Conservation (phyloP, 1,140 invertebrate genomes). For the Rhynchophorus ferrugineus region DNA sequence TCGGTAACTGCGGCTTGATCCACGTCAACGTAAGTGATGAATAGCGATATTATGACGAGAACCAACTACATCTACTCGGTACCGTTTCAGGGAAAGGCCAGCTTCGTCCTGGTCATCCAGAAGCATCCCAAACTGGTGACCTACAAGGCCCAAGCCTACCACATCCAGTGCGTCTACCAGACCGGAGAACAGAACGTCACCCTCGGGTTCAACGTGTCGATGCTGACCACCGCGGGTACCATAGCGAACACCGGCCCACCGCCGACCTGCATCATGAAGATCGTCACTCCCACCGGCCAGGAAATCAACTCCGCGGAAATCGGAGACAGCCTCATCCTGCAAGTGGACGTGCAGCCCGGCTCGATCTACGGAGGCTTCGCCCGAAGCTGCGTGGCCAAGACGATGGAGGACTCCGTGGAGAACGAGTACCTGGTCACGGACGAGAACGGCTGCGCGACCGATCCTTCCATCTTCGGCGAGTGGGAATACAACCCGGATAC, state of each 20-base stretch:
- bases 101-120: constrained; percentile 87
- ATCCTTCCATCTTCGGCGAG: constrained; percentile 86
- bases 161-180: constrained; percentile 90
- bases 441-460: constrained; percentile 88
- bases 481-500: constrained; percentile 83
- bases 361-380: constrained; percentile 93
- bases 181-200: constrained; percentile 91
- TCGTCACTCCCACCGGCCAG: constrained; percentile 77
- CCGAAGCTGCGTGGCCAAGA: constrained; percentile 85
- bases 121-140: constrained; percentile 94
- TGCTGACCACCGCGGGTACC: constrained; percentile 89
- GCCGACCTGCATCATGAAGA: constrained; percentile 86
- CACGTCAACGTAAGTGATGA: constrained; percentile 72
- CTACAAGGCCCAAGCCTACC: constrained; percentile 88
- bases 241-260: constrained; percentile 92
- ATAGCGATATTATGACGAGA: not conserved
- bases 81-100: constrained; percentile 75
- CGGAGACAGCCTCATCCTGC: constrained; percentile 81
- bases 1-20: constrained; percentile 84
- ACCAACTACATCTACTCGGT: no score
- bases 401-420: constrained; percentile 80
- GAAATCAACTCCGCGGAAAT: constrained; percentile 88
- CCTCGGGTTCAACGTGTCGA: constrained; percentile 88
- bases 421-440: constrained; percentile 90
- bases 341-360: constrained; percentile 88